Base-by-base conservation (phyloP, 2,113 vertebrate species). In the Xenopus borealis region DNA sequence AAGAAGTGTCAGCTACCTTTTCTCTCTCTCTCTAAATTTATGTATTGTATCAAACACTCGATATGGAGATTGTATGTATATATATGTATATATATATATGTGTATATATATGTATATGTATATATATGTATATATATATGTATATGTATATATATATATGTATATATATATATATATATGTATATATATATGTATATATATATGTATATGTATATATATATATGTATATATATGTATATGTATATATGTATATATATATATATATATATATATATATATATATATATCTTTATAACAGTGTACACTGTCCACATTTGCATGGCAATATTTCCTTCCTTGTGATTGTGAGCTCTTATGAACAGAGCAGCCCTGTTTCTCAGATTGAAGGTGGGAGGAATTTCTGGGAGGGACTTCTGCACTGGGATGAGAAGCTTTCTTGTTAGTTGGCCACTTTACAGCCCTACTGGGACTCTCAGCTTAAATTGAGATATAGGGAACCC, bases 261-360 rank as follows among this genome's bases (percentile, higher is more conserved):
- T 27, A 27, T 27, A 27, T 40, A 40, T 40, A 40, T 40, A 40
- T 40, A 40, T 40, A 40, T 40, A 33, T 66, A 33, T 66, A 33
- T 13, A 46, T 62, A 6, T 16, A 12, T 58, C 55, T 58, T 6
- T 58, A 58, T 19, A 3, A 58, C 55, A 58, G 18, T 6, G 19
- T 62, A 13, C 7, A 1, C 12, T 18, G 12, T 62, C n/a, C 59
- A 62, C 23, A 2, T 13, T 3, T 19, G 30, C 19, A 62, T 55
- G 7, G 16, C 18, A 7, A 5, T 55, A 27, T 16, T 46, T 27
- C 40, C 5, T 62, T 44, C 13, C 19, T 53, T 69, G 18, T 63
- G 73, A 70, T 70, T 77, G 74, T 77, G 33, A 70, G 74, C 74
- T 70, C 66, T 69, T 76, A 27, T 63, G 66, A 69, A 76, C 66